Base-by-base conservation (phyloP, 2,797 vertebrate species). In the Schizopygopsis pylzovi region DNA sequence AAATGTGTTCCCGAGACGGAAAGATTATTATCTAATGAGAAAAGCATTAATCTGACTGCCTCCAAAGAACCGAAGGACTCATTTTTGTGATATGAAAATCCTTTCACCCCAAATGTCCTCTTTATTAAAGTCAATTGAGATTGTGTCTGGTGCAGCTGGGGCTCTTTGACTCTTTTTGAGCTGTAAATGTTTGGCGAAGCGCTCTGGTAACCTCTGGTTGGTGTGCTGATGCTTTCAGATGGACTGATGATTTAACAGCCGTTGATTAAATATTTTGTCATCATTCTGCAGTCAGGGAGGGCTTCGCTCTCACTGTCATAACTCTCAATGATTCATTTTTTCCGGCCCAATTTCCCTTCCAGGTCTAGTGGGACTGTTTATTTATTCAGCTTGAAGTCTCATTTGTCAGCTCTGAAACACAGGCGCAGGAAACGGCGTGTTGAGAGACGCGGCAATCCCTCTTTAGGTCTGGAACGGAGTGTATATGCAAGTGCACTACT, bases 201-300 rank as follows among this genome's bases (percentile, higher is more conserved):
- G 10, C 79, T 86, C 11, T 28, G 83, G 75, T 67, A 87, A 83
- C 88, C 65, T 87, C 82, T 65, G 22, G 41, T 37, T 28, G 6
- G 63, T 43, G 33, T 25, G 72, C 61, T 37, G 45, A 3, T 45
- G 43, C 10, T 81, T 61, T 59, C 37, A 75, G 73, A 72, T 54
- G 41, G 68, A 67, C 76, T 71, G 84, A 80, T 80, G 79, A 80
- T 82, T 90, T 80, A 52, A 67, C 72, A 86, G 76, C 63, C 43
- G 81, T 87, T 88, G 84, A 89, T 90, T 86, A 85, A 87, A 89
- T 85, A 80, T 88, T 84, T 81, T 84, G 87, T 88, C 87, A 88
- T 84, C 59, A 33, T 84, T 90, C 82, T 43, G 71, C 28, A 72
- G 67, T 54, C 82, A 63, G 4, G 80, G 81, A 72, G 39, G 81